These are phyloP conservation scores for Mixornis gularis DNA, from an alignment of 2,113 vertebrate genomes.

Conservation along the genomic window DNA sequence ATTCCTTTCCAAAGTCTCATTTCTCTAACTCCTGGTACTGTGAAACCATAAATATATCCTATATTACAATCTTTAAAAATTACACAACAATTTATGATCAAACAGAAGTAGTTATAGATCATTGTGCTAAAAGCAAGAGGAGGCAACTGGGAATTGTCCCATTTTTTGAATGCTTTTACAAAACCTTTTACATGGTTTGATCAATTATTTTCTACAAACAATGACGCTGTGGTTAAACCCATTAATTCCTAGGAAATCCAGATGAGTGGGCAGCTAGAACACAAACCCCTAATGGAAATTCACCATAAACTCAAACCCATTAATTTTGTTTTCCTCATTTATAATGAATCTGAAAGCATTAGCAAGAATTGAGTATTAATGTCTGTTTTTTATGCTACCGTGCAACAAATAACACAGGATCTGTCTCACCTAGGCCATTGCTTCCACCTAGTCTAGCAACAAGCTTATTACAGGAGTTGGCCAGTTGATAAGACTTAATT, in stretches of 20 bases:
- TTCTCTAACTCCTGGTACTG: not conserved
- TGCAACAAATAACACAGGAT: not conserved
- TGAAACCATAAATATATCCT: not conserved
- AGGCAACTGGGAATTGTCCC: not conserved
- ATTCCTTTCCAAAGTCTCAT: not conserved
- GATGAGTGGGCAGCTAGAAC: not conserved
- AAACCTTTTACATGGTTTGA: not conserved
- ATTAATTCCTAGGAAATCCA: constrained; percentile 16
- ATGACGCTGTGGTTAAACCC: not conserved
- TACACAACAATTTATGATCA: not conserved
- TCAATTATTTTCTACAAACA: constrained; percentile 17
- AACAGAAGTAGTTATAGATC: not conserved
- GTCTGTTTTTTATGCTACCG: not conserved
- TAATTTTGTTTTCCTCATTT: constrained; percentile 8
- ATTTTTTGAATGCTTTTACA: constrained; percentile 1
- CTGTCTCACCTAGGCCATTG: not conserved
- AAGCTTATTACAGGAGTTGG: not conserved
- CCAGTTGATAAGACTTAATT: not conserved
- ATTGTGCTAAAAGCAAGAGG: not conserved
- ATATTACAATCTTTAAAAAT: not conserved
- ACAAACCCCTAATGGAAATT: not conserved
- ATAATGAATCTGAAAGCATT: not conserved
- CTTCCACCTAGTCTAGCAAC: not conserved
- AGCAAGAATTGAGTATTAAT: not conserved
- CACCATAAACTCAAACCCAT: not conserved